Evolutionary conservation across 2,888 invertebrate genomes (phyloP).

Genomic region (Drosophila ezoana): DNA sequence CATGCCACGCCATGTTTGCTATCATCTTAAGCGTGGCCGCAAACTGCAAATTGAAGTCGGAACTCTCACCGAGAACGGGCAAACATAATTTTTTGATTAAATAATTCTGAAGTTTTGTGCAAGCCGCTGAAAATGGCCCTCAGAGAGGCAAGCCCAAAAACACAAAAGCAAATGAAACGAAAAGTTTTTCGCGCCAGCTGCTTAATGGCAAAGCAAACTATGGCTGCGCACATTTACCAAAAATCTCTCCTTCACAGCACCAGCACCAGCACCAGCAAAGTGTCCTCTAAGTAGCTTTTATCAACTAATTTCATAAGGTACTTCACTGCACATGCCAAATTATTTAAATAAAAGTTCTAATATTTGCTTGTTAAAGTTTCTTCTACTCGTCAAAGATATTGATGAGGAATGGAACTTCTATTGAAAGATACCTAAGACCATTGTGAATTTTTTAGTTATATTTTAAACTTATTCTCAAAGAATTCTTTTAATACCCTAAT

Average conservation of each 20-base stretch:
- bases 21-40: slow-evolving; percentile 54
- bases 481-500: no score
- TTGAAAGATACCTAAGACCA: no score
- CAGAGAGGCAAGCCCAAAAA: slow-evolving; percentile 11
- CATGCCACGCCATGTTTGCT: slow-evolving; percentile 58
- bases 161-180: slow-evolving; percentile 44
- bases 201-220: slow-evolving; percentile 63
- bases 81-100: slow-evolving; percentile 59
- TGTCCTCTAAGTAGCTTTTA: slow-evolving; percentile 17
- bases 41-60: slow-evolving; percentile 57
- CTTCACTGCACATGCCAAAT: background rate
- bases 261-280: slow-evolving; percentile 1
- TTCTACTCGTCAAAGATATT: no score
- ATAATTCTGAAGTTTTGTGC: slow-evolving; percentile 68
- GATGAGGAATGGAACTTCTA: no score
- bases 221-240: background rate
- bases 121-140: slow-evolving; percentile 53
- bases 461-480: no score
- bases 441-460: no score
- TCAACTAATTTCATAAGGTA: slow-evolving; percentile 9
- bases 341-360: background rate
- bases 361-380: background rate
- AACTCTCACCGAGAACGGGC: background rate
- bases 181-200: slow-evolving; percentile 60
- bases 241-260: slow-evolving; percentile 2